Evolutionary conservation across 2,113 vertebrate genomes (phyloP).

Genomic region (Campylomormyrus tamandua): DNA sequence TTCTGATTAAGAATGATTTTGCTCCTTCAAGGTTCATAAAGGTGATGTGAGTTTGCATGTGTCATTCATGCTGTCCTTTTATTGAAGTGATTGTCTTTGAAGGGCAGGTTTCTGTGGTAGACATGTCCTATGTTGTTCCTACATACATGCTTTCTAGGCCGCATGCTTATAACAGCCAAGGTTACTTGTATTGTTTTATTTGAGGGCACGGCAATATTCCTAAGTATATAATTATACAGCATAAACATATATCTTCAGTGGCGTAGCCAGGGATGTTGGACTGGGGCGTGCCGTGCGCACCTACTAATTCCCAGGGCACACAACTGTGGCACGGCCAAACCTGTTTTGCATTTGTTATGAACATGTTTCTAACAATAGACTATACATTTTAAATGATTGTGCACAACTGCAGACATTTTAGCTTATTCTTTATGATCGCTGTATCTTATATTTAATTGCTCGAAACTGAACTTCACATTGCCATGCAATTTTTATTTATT

Average conservation of each 20-base stretch:
- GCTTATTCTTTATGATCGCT: too few species aligned
- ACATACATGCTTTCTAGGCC: neutral
- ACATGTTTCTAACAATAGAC: neutral
- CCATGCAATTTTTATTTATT: neutral
- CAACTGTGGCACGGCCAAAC: too few species aligned
- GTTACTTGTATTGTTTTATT: constrained; percentile 26
- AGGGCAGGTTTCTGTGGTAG: neutral
- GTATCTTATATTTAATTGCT: neutral
- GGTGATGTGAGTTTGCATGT: neutral
- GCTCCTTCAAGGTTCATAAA: neutral
- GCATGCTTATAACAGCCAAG: constrained; percentile 9
- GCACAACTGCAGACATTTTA: neutral
- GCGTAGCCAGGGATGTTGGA: too few species aligned
- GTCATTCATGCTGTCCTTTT: neutral
- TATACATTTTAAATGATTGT: neutral
- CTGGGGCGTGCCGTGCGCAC: too few species aligned
- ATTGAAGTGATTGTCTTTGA: neutral
- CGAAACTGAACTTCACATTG: neutral
- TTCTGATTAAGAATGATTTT: constrained; percentile 1
- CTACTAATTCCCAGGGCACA: neutral
- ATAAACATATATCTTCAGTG: neutral
- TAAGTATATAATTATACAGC: neutral
- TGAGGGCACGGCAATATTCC: constrained; percentile 20
- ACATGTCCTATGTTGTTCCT: neutral
- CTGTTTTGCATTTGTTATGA: neutral